These are phyloP conservation scores for Oscheius sp. DNA, from an alignment of 2,888 invertebrate genomes.

Conservation along the genomic window DNA sequence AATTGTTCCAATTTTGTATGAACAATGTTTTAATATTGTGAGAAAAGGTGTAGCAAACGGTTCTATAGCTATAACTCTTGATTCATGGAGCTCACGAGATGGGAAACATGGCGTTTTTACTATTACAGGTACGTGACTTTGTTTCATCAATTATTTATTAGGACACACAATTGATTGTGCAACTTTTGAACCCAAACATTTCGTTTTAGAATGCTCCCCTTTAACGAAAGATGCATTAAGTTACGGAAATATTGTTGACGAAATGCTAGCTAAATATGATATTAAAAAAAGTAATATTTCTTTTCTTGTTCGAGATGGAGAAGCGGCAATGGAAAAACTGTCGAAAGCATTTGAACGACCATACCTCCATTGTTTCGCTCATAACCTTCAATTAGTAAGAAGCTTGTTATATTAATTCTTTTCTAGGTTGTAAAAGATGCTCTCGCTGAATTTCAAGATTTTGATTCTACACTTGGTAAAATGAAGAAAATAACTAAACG, in stretches of 20 bases:
- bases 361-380: background rate
- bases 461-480: background rate
- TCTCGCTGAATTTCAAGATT: background rate
- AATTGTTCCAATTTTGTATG: background rate
- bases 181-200: too few relatives aligned
- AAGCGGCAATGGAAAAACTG: background rate
- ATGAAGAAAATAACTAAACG: background rate
- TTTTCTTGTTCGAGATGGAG: background rate
- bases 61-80: background rate
- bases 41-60: background rate
- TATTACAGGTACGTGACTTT: background rate
- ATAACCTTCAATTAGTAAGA: background rate
- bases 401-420: background rate
- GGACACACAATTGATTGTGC: too few relatives aligned
- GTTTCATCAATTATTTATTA: too few relatives aligned
- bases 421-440: background rate
- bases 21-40: background rate
- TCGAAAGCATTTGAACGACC: background rate
- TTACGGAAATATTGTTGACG: too few relatives aligned
- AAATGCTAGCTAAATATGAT: too few relatives aligned
- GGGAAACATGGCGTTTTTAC: background rate
- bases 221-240: too few relatives aligned
- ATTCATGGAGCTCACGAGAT: background rate
- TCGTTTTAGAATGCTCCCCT: too few relatives aligned
- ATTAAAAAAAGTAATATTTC: too few relatives aligned